Conservation (phyloP, 2,888 invertebrate species). For the Hyposoter dolosus region DNA sequence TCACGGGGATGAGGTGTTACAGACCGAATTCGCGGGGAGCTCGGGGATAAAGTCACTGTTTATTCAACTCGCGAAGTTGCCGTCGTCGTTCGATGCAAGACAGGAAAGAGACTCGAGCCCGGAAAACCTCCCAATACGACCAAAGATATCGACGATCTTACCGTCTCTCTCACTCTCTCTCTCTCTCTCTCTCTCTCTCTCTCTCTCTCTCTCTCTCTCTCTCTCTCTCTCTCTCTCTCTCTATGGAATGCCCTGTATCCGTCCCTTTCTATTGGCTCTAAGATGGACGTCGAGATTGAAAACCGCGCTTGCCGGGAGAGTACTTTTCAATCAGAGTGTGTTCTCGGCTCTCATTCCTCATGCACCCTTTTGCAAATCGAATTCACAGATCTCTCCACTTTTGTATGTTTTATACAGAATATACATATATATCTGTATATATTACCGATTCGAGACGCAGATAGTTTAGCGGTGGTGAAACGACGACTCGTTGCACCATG, state of each 20-base stretch:
- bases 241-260: conserved; percentile 7
- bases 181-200: conserved; percentile 41
- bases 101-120: conserved; percentile 32
- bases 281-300: conserved; percentile 77
- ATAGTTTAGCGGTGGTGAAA: conserved; percentile 22
- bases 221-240: conserved; percentile 31
- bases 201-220: conserved; percentile 41
- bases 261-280: conserved; percentile 54
- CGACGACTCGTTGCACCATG: conserved; percentile 21
- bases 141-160: conserved; percentile 49
- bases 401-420: conserved; percentile 12
- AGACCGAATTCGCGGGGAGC: conserved; percentile 57
- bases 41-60: conserved; percentile 78
- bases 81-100: conserved; percentile 21
- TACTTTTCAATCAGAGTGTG: conserved; percentile 77
- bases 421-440: conserved; percentile 1
- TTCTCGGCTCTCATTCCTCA: conserved; percentile 43
- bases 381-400: conserved; percentile 71
- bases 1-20: conserved; percentile 40
- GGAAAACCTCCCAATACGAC: conserved; percentile 49
- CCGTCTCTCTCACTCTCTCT: conserved; percentile 20
- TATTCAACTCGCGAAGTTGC: conserved; percentile 73
- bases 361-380: conserved; percentile 77
- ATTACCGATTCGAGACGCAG: conserved; percentile 23
- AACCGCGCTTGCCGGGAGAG: conserved; percentile 71